Evolutionary conservation across 2,797 vertebrate species (phyloP), one percentile per base, ranked within the genome.

Genomic region (Karalla daura): DNA sequence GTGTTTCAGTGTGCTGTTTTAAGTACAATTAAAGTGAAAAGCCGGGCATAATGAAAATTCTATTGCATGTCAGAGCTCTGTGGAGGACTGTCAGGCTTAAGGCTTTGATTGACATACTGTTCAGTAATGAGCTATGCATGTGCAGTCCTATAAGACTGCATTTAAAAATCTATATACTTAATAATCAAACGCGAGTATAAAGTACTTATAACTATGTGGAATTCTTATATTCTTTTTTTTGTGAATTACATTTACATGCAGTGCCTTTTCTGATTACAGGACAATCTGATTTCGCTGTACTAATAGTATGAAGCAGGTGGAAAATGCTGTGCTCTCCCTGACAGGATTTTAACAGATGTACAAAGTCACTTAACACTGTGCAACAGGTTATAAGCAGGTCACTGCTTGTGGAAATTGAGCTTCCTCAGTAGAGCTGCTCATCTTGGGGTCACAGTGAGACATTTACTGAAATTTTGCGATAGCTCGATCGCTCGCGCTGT

Each of bases 21-120:
- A 66, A 62, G 36, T 25, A 70, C 61, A 69, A 70, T 64, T 58
- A 80, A 80, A 54, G 17, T 18, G 39, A 74, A 28, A 62, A 63
- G 21, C 18, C 37, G 30, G 15, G 15, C 35, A 40, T 55, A 69
- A 66, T 61, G 36, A 39, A 39, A 71, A 40, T 71, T 46, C 50
- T 51, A 40, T 37, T 74, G 35, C 51, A 21, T 59, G 43, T 44
- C 15, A 63, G 52, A 64, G 68, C 44, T 74, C 62, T 59, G 49
- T 63, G 46, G 60, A 55, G 25, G 58, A 37, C 50, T 69, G 63
- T 53, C 49, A 73, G 40, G 46, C 35, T 63, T 27, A 21, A 24
- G n/a, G 36, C 37, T 74, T 55, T 46, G 47, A 70, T 52, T 64
- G 55, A 58, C 68, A 49, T 24, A 21, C 13, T 28, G 36, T 41